Base-by-base conservation (phyloP, 1,140 invertebrate genomes). In the Medauroidea extradentata region DNA sequence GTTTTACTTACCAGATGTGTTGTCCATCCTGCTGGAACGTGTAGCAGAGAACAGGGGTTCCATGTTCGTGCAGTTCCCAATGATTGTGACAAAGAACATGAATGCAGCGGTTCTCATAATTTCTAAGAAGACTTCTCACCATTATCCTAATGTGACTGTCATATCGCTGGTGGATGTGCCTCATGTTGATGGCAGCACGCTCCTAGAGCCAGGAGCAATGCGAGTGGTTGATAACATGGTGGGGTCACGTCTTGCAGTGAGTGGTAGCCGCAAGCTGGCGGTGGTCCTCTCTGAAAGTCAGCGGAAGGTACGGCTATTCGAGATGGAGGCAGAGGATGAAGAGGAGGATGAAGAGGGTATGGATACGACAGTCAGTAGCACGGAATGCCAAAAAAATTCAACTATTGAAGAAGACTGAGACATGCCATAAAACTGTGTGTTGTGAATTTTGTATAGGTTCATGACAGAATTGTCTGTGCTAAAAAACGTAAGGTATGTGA, bases 301-400 rank as follows among this genome's bases (percentile, higher is more conserved):
- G 59, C 81, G 89, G 53, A 91, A 92, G 72, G 87, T 96, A 42
- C 79, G 90, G 59, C 79, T 96, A 34, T 90, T 92, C 68, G 92
- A 96, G 72, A 95, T 94, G 84, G 94, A 96, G 78, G 88, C 86
- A 0, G 91, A 94, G 68, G 90, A 90, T 5, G 94, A 96, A 63
- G 93, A 94, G 63, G 88, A 93, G 27, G 89, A 92, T 51, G 86
- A 89, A 42, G 88, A 80, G 2, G 73, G 69, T 27, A 70, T 72
- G 65, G 80, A 81, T 3, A 76, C 77, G n/a, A 72, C 73, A 9
- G 70, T 73, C 23, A 66, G 62, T 5, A 61, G 29, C 19, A 34
- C 29, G 29, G 29, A 34, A 4, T 4, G 29, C 29, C 29, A 4
- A 4, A 4, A 11, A 11, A 34, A 11, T 11, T 34, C 29, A 7